phyloP scores from a whole-genome alignment of 2,797 vertebrate species.

The Sparidentex hasta region DNA sequence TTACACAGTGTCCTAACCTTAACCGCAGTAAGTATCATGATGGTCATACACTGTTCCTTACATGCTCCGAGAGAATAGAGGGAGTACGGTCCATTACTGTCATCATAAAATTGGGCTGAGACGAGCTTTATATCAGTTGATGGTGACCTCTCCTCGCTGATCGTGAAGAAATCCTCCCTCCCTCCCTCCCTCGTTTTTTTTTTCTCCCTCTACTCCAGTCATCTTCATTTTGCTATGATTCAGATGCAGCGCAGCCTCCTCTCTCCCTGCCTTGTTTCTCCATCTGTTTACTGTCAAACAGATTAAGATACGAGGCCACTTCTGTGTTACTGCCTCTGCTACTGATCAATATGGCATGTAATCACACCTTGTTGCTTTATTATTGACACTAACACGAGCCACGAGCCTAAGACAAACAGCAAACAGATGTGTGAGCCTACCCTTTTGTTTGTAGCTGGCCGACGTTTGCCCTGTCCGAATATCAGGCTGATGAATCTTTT shows the following conservation, averaged over 20 bases:
- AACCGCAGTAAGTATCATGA: slow-evolving; percentile 95
- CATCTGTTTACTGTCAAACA: slow-evolving; percentile 66
- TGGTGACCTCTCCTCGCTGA: slow-evolving; percentile 18
- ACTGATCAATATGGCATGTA: slow-evolving; percentile 74
- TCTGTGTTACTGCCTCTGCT: slow-evolving; percentile 54
- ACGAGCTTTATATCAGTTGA: slow-evolving; percentile 23
- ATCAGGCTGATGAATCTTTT: slow-evolving; percentile 20
- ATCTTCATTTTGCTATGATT: slow-evolving; percentile 50
- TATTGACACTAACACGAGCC: slow-evolving; percentile 55
- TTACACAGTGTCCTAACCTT: slow-evolving; percentile 94
- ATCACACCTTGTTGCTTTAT: slow-evolving; percentile 64
- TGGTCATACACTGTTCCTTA: not conserved
- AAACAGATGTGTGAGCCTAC: slow-evolving; percentile 30
- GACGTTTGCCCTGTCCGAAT: slow-evolving; percentile 25
- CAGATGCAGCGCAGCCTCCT: slow-evolving; percentile 23
- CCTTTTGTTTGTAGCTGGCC: slow-evolving; percentile 32
- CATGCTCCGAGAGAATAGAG: not conserved
- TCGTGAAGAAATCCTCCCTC: slow-evolving; percentile 19
- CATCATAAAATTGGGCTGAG: slow-evolving; percentile 17
- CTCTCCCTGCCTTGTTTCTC: slow-evolving; percentile 14
- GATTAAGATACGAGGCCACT: slow-evolving; percentile 61
- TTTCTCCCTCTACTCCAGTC: not conserved
- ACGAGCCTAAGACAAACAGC: slow-evolving; percentile 39
- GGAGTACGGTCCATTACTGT: not conserved
- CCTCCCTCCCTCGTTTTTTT: not conserved